These are phyloP conservation scores for Arctopsyche grandis DNA, from an alignment of 1,140 invertebrate species.

Conservation along the genomic window DNA sequence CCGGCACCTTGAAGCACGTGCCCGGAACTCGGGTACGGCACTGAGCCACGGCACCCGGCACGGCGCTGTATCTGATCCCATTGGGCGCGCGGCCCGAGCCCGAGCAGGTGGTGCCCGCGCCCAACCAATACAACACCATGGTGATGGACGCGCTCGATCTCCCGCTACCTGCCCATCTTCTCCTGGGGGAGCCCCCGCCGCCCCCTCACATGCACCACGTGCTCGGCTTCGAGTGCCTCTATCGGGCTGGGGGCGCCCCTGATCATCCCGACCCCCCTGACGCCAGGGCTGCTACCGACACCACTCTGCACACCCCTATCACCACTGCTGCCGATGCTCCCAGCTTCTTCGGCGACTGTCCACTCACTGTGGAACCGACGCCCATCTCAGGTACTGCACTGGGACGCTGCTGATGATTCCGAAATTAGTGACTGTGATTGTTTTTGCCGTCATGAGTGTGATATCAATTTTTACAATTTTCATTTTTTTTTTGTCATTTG, in stretches of 20 bases:
- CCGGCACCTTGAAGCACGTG: constrained; percentile 65
- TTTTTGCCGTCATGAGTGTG: too few relatives aligned
- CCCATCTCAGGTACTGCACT: constrained; percentile 81
- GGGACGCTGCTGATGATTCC: neutral
- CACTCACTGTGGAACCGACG: constrained; percentile 79
- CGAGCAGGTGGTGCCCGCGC: constrained; percentile 67
- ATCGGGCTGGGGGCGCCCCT: constrained; percentile 34
- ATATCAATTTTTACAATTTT: too few relatives aligned
- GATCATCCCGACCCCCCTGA: constrained; percentile 44
- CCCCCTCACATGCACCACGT: constrained; percentile 38
- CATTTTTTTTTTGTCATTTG: too few relatives aligned
- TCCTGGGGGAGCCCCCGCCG: constrained; percentile 48
- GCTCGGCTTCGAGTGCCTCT: constrained; percentile 52
- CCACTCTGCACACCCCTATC: constrained; percentile 80
- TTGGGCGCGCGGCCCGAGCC: constrained; percentile 65
- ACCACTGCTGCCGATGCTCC: constrained; percentile 82
- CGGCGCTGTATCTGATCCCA: constrained; percentile 65
- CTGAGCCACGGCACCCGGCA: constrained; percentile 59
- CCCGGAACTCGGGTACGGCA: constrained; percentile 60
- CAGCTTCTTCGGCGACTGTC: constrained; percentile 77
- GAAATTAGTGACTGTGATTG: too few relatives aligned
- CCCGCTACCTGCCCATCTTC: constrained; percentile 46
- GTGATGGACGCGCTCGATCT: constrained; percentile 52
- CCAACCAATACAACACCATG: constrained; percentile 48
- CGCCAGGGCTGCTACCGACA: constrained; percentile 59